phyloP scores from a whole-genome alignment of 2,113 vertebrate species.

The Sturnus vulgaris region DNA sequence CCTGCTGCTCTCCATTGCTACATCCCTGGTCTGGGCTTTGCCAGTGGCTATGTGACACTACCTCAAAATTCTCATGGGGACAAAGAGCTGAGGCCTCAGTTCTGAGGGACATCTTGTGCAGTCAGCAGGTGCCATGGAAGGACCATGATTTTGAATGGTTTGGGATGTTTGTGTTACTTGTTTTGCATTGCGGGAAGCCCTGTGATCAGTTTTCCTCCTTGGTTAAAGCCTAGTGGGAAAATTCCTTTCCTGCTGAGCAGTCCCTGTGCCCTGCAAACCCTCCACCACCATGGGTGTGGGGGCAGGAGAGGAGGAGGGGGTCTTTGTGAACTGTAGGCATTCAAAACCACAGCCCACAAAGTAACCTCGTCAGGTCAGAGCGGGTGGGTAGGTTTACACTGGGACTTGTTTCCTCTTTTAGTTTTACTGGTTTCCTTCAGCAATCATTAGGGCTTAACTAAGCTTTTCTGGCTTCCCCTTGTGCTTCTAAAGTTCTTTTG shows the following conservation, averaged over 20 bases:
- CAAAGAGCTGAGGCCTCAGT: not conserved
- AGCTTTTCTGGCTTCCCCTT: conserved; percentile 45
- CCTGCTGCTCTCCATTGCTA: not conserved
- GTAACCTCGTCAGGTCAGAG: conserved; percentile 12
- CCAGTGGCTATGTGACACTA: not conserved
- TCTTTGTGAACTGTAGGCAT: not conserved
- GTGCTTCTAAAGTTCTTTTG: conserved; percentile 23
- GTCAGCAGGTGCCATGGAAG: not conserved
- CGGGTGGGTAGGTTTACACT: not conserved
- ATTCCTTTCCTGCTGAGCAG: not conserved
- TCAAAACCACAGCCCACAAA: conserved; percentile 42
- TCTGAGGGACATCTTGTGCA: not conserved
- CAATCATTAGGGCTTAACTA: conserved; percentile 42
- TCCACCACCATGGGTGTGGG: not conserved
- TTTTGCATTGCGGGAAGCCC: not conserved
- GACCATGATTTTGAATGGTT: not conserved
- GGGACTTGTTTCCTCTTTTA: conserved; percentile 48
- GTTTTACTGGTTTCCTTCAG: conserved; percentile 55
- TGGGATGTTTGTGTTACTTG: not conserved
- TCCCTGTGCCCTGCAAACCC: not conserved
- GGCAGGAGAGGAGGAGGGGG: not conserved
- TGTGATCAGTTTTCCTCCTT: not conserved
- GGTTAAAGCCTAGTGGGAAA: not conserved
- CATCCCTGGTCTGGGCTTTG: not conserved
- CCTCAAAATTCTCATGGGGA: not conserved